Conservation (phyloP, 2,888 invertebrate species). For the Spicauda simplicius region DNA sequence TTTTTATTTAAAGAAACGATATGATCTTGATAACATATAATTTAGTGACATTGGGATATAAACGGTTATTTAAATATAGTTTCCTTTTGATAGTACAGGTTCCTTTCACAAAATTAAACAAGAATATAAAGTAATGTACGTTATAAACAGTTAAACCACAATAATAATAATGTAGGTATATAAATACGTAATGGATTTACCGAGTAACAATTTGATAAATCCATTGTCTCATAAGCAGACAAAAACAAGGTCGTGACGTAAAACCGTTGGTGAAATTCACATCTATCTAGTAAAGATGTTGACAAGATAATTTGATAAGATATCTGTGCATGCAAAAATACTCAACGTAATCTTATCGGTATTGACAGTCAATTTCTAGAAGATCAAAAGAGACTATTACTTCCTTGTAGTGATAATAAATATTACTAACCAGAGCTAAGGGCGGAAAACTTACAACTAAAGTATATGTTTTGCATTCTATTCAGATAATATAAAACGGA, state of each 20-base stretch:
- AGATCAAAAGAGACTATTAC: no score
- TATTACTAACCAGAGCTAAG: no score
- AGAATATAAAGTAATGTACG: background rate
- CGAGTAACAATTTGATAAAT: background rate
- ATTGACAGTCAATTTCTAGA: background rate
- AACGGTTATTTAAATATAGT: background rate
- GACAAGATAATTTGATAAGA: conserved; percentile 25
- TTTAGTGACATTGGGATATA: background rate
- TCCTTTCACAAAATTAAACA: background rate
- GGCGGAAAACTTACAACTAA: no score
- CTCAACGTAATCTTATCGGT: conserved; percentile 20
- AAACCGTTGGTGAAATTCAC: conserved; percentile 8
- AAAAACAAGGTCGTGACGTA: conserved; percentile 11
- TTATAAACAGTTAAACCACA: background rate
- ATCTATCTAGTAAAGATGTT: conserved; percentile 14
- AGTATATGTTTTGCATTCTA: no score
- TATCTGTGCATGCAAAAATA: conserved; percentile 4
- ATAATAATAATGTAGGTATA: background rate
- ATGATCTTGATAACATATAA: background rate
- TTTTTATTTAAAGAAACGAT: background rate
- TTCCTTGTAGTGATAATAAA: no score
- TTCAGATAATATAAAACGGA: no score
- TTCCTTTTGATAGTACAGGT: background rate
- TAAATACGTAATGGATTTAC: conserved; percentile 1
- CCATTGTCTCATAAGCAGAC: background rate